These are phyloP conservation scores for Chaunax sp. DNA, from an alignment of 2,797 vertebrate species.

Conservation along the genomic window DNA sequence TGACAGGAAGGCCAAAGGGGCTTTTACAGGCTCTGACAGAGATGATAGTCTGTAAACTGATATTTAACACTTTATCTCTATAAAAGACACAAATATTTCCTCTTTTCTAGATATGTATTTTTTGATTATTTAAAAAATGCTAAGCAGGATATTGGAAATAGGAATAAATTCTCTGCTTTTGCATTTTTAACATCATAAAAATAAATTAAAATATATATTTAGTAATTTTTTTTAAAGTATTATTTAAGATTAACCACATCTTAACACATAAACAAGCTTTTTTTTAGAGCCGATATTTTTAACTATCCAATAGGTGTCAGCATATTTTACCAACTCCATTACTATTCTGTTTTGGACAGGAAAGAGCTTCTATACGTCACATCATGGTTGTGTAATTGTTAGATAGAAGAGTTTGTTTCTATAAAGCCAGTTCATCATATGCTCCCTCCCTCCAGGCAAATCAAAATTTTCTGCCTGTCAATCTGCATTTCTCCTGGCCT, in stretches of 20 bases:
- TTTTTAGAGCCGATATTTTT: not conserved
- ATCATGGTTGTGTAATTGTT: slow-evolving; percentile 32
- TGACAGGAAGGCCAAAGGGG: slow-evolving; percentile 61
- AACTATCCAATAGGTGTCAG: slow-evolving; percentile 47
- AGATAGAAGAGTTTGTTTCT: slow-evolving; percentile 47
- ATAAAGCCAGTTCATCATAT: slow-evolving; percentile 36
- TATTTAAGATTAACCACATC: not conserved
- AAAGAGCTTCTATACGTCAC: slow-evolving; percentile 44
- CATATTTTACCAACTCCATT: slow-evolving; percentile 35
- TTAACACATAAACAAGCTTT: no score
- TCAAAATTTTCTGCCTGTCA: slow-evolving; percentile 75
- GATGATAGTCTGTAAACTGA: slow-evolving; percentile 67
- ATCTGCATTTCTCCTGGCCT: slow-evolving; percentile 66
- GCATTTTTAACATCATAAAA: slow-evolving; percentile 4
- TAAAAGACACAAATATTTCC: slow-evolving; percentile 29
- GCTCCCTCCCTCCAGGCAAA: slow-evolving; percentile 57
- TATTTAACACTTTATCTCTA: slow-evolving; percentile 51
- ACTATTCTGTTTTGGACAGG: slow-evolving; percentile 26
- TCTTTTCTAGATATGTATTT: slow-evolving; percentile 11
- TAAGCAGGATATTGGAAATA: not conserved
- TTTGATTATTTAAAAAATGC: slow-evolving; percentile 4
- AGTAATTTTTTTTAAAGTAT: no score
- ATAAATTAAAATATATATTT: slow-evolving; percentile 4
- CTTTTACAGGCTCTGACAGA: slow-evolving; percentile 60
- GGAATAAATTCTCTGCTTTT: not conserved